Conservation (phyloP, 2,113 vertebrate species). For the Percopsis transmontana region DNA sequence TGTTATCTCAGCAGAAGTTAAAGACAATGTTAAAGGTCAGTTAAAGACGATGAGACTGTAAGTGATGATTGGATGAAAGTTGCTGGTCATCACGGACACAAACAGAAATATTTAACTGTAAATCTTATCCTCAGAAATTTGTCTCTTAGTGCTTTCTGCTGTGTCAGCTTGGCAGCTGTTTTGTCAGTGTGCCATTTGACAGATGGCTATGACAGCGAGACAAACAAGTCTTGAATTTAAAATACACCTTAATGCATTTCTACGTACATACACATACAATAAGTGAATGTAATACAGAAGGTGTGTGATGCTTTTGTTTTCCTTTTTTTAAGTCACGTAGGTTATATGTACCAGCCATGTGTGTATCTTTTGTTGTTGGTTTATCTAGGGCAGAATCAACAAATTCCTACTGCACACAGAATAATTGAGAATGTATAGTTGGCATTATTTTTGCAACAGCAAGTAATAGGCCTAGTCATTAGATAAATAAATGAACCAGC, state of each 20-base stretch:
- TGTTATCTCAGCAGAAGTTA: too few species aligned
- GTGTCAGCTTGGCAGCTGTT: constrained; percentile 16
- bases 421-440: not conserved
- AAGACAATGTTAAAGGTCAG: too few species aligned
- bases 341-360: not conserved
- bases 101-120: too few species aligned
- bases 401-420: not conserved
- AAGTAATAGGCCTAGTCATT: not conserved
- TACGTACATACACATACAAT: not conserved
- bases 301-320: too few species aligned
- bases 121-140: too few species aligned
- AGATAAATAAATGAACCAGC: too few species aligned
- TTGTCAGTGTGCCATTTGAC: constrained; percentile 26
- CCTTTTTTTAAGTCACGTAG: not conserved
- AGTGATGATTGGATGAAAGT: too few species aligned
- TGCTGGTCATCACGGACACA: too few species aligned
- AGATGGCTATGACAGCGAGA: constrained; percentile 40
- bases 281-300: too few species aligned
- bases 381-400: not conserved
- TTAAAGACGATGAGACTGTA: too few species aligned
- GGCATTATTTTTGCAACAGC: not conserved
- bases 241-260: not conserved
- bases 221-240: constrained; percentile 9
- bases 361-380: not conserved
- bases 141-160: constrained; percentile 4